These are phyloP conservation scores for Luscinia megarhynchos DNA, from an alignment of 2,797 vertebrate species.

Conservation along the genomic window DNA sequence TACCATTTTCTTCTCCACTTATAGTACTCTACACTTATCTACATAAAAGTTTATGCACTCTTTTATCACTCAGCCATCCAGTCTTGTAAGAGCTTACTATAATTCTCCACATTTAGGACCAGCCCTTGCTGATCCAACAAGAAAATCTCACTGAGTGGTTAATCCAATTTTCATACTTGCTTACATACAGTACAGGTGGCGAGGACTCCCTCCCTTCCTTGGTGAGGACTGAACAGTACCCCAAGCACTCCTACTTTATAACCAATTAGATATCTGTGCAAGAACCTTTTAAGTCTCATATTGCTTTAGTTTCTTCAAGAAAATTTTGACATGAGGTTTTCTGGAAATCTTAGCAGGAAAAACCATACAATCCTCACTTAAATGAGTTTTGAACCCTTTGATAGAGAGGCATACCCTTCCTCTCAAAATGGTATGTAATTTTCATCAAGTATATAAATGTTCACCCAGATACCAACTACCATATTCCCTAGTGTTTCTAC, in stretches of 20 bases:
- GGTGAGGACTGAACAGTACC: neutral
- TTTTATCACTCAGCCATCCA: neutral
- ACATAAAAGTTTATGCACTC: neutral
- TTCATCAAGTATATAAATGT: neutral
- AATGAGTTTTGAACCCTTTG: neutral
- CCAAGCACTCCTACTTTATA: neutral
- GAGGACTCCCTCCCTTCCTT: neutral
- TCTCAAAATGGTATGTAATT: neutral
- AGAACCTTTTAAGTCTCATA: neutral
- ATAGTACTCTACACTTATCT: neutral
- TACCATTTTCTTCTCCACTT: neutral
- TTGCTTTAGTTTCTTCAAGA: neutral
- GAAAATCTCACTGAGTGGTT: neutral
- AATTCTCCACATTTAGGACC: neutral
- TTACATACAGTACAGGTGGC: neutral
- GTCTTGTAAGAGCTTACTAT: neutral
- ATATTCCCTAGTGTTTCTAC: neutral
- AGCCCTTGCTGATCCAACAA: neutral
- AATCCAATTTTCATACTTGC: neutral
- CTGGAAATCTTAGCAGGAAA: neutral
- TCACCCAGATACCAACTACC: neutral
- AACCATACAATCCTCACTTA: neutral
- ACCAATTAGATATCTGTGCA: neutral
- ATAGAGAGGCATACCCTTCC: neutral
- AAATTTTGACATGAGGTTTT: neutral